Percentiles rank a stretch among this genome's conserved stretches.
These are phyloP conservation scores for Plagiodera versicolora DNA, from an alignment of 2,888 invertebrate species.

Conservation along the genomic window DNA sequence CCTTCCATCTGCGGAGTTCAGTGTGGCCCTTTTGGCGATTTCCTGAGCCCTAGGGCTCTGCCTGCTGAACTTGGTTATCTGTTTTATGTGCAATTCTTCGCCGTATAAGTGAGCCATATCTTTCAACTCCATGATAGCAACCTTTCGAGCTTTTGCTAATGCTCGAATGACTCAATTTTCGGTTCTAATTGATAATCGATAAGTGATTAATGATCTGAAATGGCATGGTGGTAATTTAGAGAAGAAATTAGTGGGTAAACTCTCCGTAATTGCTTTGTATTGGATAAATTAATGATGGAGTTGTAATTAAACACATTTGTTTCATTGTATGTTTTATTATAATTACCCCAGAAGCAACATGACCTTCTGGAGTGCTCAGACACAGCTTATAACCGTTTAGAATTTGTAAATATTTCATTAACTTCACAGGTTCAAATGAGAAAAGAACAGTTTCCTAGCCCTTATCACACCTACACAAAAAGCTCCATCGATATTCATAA, in stretches of 20 bases:
- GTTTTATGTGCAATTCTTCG: constrained; percentile 36
- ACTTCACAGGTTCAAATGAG: no score
- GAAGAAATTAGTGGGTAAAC: not conserved
- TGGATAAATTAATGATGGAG: no score
- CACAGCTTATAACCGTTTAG: no score
- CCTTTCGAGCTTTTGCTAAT: no score
- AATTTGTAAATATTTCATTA: no score
- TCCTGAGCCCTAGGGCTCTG: constrained; percentile 48
- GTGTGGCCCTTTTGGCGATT: constrained; percentile 54
- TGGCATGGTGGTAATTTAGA: not conserved
- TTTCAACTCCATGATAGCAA: constrained; percentile 28
- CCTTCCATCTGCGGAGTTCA: constrained; percentile 62
- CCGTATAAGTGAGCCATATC: constrained; percentile 42
- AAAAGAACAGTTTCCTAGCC: no score
- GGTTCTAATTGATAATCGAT: constrained; percentile 2
- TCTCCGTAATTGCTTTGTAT: no score
- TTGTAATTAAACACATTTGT: not conserved
- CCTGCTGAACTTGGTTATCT: constrained; percentile 29
- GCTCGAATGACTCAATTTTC: not conserved
- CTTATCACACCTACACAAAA: not conserved
- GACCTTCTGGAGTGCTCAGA: not conserved
- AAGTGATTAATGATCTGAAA: not conserved
- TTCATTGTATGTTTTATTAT: not conserved
- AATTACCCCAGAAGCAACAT: not conserved
- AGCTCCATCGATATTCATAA: not conserved